A percentile compares a stretch with the other conserved stretches of the same genome.
Evolutionary conservation across 2,113 vertebrate genomes (phyloP).

Genomic region (Phocoena phocoena): DNA sequence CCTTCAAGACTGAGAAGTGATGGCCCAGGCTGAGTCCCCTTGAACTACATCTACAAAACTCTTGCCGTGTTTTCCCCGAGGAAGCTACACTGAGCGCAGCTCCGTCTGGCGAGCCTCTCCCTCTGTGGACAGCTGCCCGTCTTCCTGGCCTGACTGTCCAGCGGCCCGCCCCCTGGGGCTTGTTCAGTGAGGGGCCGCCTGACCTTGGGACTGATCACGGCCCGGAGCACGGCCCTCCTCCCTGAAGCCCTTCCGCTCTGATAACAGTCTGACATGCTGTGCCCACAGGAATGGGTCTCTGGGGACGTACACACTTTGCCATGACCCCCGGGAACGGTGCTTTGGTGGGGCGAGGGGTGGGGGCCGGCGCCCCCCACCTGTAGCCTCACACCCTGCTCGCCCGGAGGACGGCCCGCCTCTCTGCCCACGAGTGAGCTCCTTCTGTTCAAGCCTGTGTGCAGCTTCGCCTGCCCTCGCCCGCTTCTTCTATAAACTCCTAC

Average conservation of each 20-base stretch:
- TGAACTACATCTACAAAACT: not conserved
- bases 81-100: not conserved
- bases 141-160: not conserved
- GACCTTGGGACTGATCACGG: not conserved
- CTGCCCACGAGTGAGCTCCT: not conserved
- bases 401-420: not conserved
- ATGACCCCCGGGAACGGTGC: no score
- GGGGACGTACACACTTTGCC: not conserved
- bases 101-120: not conserved
- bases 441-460: not conserved
- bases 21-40: not conserved
- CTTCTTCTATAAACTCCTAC: not conserved
- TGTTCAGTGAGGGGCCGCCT: not conserved
- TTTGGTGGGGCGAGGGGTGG: not conserved
- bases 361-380: rapidly evolving
- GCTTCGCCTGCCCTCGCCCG: not conserved
- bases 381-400: not conserved
- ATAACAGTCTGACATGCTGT: not conserved
- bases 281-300: not conserved
- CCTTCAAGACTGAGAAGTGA: rapidly evolving
- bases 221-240: not conserved
- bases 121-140: not conserved
- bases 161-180: not conserved
- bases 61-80: rapidly evolving
- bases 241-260: not conserved